Evolutionary conservation across 35 echinoderm and acorn worm species (phyloP), one percentile per base, ranked within the genome.

Genomic region (Anneissia japonica): DNA sequence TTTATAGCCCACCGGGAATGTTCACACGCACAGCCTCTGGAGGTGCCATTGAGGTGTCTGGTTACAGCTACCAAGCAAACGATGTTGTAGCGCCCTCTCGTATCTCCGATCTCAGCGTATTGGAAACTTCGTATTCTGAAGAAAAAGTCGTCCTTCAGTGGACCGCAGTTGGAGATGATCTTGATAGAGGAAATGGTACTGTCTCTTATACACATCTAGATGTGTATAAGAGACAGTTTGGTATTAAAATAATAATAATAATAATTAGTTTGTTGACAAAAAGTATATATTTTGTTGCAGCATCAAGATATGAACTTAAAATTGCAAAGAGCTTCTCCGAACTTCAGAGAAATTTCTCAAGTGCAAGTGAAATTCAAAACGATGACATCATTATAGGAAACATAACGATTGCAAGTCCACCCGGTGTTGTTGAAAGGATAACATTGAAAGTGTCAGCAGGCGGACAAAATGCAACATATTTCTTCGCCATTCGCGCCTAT

Each of bases 251-350:
- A n/a, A n/a, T n/a, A n/a, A n/a, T n/a, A n/a, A n/a, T n/a, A n/a
- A n/a, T n/a, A n/a, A n/a, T n/a, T n/a, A n/a, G n/a, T n/a, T n/a
- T n/a, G n/a, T n/a, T n/a, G n/a, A n/a, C n/a, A n/a, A n/a, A n/a
- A n/a, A n/a, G n/a, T 21, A 33, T 75, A 72, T 29, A 72, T 41
- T 33, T 30, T 21, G 0, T n/a, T 74, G 0, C 45, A 89, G 87
- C 87, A 37, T 30, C 77, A 17, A 38, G 17, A 32, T 89, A 89
- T 79, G 87, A 89, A 45, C 79, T 89, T 23, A 78, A 79, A 34
- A 73, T 31, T 35, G 45, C 76, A 36, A 74, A 39, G 34, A 73
- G 77, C 16, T 89, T 89, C 38, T 74, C 46, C 77, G 46, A 33
- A 12, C 10, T 89, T 11, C 43, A 32, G 37, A 79, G 73, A 3